Evolutionary conservation across 1,140 invertebrate species (phyloP).

Genomic region (Drusus annulatus): DNA sequence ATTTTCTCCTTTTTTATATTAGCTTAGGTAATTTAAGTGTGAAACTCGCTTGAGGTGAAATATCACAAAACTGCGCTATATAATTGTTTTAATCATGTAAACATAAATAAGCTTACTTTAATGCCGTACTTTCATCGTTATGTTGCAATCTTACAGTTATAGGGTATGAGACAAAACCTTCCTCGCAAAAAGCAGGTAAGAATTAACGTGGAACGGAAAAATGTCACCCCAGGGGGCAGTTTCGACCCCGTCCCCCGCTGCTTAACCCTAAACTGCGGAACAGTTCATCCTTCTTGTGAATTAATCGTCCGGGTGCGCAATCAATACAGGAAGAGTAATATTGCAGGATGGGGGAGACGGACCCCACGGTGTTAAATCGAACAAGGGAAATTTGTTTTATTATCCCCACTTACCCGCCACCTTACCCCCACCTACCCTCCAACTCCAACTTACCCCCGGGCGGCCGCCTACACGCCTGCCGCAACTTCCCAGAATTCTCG

Average conservation of each 20-base stretch:
- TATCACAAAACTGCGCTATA: no score
- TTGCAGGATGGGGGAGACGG: background rate
- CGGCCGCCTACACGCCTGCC: no score
- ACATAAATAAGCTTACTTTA: no score
- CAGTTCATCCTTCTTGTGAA: slow-evolving; percentile 44
- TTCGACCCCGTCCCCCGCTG: slow-evolving; percentile 16
- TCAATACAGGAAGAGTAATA: slow-evolving; percentile 34
- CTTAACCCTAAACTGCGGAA: slow-evolving; percentile 45
- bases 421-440: no score
- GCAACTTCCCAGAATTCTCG: no score
- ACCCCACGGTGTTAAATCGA: slow-evolving; percentile 23
- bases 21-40: no score
- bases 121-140: no score
- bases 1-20: no score
- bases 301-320: slow-evolving; percentile 37
- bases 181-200: slow-evolving; percentile 37
- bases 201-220: slow-evolving; percentile 39
- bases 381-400: slow-evolving; percentile 31
- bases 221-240: slow-evolving; percentile 42
- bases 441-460: no score
- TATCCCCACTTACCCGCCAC: background rate
- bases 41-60: no score
- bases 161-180: background rate
- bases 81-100: no score
- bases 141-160: no score